These are phyloP conservation scores for Plagodis dolabraria DNA, from an alignment of 2,888 invertebrate genomes.

Conservation along the genomic window DNA sequence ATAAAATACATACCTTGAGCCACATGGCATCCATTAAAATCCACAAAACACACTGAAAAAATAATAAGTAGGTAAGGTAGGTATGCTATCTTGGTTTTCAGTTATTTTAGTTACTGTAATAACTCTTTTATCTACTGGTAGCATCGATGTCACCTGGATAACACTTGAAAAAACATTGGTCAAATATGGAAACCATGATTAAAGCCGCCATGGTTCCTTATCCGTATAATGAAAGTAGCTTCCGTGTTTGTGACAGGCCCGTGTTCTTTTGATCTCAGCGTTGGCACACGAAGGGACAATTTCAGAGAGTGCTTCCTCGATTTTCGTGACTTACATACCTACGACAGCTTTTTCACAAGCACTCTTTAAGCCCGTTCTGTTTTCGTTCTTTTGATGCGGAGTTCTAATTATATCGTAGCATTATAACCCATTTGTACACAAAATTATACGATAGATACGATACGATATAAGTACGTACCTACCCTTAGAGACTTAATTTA, in stretches of 20 bases:
- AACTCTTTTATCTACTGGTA: too few species aligned
- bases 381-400: conserved; percentile 28
- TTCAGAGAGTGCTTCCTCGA: conserved; percentile 44
- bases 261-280: conserved; percentile 45
- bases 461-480: too few species aligned
- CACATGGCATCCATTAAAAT: too few species aligned
- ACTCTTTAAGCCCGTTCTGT: conserved; percentile 18
- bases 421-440: conserved; percentile 8
- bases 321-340: conserved; percentile 35
- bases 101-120: too few species aligned
- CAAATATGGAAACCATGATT: conserved; percentile 22
- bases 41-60: too few species aligned
- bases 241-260: conserved; percentile 36
- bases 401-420: conserved; percentile 33
- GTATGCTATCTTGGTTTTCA: too few species aligned
- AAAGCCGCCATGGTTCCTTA: conserved; percentile 19
- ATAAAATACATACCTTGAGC: too few species aligned
- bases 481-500: too few species aligned
- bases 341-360: conserved; percentile 28
- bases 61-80: too few species aligned
- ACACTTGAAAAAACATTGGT: conserved; percentile 4
- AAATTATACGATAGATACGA: background rate
- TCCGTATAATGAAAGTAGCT: conserved; percentile 28
- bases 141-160: too few species aligned
- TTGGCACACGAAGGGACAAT: conserved; percentile 44